Conservation (phyloP, 2,113 vertebrate species). For the Cervus canadensis region DNA sequence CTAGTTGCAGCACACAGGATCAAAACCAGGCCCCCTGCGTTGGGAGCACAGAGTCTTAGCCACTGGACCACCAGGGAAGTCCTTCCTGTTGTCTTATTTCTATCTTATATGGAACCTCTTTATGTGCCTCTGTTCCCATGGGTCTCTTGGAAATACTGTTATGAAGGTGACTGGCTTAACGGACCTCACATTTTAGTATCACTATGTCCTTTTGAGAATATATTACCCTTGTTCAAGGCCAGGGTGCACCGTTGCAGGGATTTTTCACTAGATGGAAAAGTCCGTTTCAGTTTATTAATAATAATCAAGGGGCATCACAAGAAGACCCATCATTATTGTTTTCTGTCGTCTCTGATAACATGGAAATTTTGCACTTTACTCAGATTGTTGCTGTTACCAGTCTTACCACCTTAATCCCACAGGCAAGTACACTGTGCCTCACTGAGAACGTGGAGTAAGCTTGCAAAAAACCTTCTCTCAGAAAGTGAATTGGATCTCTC, state of each 20-base stretch:
- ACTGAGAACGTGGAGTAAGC: constrained; percentile 76
- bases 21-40: not conserved
- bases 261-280: constrained; percentile 80
- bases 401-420: constrained; percentile 84
- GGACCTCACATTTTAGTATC: constrained; percentile 84
- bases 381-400: constrained; percentile 68
- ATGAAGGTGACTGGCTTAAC: constrained; percentile 85
- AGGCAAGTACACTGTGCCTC: constrained; percentile 81
- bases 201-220: constrained; percentile 82
- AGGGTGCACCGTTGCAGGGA: constrained; percentile 87
- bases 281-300: constrained; percentile 84
- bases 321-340: constrained; percentile 83
- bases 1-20: not conserved
- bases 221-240: constrained; percentile 89
- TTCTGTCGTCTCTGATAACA: constrained; percentile 84
- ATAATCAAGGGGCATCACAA: constrained; percentile 86
- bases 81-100: constrained; percentile 77
- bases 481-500: constrained; percentile 67
- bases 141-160: constrained; percentile 87
- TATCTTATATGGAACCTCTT: constrained; percentile 81
- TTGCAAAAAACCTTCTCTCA: not conserved
- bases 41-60: not conserved
- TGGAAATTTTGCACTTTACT: constrained; percentile 84
- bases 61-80: not conserved
- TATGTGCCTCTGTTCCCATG: constrained; percentile 87